Evolutionary conservation across 2,113 vertebrate species (phyloP).

Genomic region (Rhizomys pruinosus): DNA sequence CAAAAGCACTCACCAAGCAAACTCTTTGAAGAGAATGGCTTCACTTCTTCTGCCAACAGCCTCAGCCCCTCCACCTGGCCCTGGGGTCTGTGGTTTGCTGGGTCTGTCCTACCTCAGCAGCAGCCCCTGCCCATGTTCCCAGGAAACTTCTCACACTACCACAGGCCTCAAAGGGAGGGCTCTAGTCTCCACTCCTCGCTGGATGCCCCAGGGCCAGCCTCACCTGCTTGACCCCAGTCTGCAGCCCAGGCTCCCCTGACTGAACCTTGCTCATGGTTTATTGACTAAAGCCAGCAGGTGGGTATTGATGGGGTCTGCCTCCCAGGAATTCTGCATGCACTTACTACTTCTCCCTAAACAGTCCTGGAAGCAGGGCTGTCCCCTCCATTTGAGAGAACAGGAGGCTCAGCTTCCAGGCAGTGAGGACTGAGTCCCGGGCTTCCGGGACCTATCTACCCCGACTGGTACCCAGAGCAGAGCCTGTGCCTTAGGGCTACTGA

Average conservation of each 20-base stretch:
- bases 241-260: background rate
- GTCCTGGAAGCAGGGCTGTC: background rate
- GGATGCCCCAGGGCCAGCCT: background rate
- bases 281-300: background rate
- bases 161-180: background rate
- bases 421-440: accelerated
- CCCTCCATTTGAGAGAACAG: no score
- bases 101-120: background rate
- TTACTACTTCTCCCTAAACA: background rate
- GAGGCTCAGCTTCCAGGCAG: background rate
- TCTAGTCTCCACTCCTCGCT: accelerated
- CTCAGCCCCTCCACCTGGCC: background rate
- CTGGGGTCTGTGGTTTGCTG: accelerated
- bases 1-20: background rate
- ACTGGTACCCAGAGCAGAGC: background rate
- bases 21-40: background rate
- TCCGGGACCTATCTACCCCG: background rate
- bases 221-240: no score
- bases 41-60: accelerated
- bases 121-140: no score
- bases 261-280: background rate
- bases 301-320: background rate
- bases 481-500: background rate
- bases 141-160: background rate
- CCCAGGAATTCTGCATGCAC: accelerated